These are phyloP conservation scores for Caenorhabditis brenneri DNA, from an alignment of 1,140 invertebrate species.

Conservation along the genomic window DNA sequence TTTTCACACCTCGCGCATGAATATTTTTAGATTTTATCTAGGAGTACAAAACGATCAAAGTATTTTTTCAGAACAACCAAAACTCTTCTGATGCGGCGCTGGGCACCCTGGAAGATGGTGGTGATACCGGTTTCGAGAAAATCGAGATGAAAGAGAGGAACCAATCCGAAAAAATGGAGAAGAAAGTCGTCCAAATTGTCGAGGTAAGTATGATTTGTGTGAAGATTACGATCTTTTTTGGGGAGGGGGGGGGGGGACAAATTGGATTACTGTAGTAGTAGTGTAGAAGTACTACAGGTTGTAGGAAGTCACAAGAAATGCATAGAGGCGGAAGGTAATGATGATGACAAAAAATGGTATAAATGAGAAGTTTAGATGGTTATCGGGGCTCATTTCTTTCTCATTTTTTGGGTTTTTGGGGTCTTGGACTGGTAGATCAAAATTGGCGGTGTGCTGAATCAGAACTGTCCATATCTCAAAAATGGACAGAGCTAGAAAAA, in stretches of 20 bases:
- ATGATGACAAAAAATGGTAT: not conserved
- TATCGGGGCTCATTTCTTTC: not conserved
- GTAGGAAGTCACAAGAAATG: too few species aligned
- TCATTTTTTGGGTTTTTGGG: not conserved
- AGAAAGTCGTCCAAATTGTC: slow-evolving; percentile 10
- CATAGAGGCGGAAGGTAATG: not conserved
- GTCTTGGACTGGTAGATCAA: too few species aligned
- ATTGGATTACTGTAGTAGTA: slow-evolving; percentile 21
- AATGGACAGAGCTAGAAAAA: too few species aligned
- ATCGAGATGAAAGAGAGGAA: slow-evolving; percentile 27
- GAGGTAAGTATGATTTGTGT: not conserved
- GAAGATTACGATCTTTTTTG: not conserved
- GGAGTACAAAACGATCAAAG: not conserved
- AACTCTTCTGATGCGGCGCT: not conserved
- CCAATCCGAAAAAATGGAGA: not conserved
- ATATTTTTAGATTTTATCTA: not conserved
- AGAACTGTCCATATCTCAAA: too few species aligned
- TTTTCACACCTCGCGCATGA: not conserved
- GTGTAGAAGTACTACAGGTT: too few species aligned
- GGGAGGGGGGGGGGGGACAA: not conserved
- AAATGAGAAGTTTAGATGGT: not conserved
- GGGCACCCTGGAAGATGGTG: not conserved
- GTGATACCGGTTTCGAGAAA: slow-evolving; percentile 2
- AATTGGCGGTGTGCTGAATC: too few species aligned
- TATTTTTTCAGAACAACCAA: slow-evolving; percentile 5